Evolutionary conservation across 2,797 vertebrate species (phyloP).

Genomic region (Rallus crepitans): DNA sequence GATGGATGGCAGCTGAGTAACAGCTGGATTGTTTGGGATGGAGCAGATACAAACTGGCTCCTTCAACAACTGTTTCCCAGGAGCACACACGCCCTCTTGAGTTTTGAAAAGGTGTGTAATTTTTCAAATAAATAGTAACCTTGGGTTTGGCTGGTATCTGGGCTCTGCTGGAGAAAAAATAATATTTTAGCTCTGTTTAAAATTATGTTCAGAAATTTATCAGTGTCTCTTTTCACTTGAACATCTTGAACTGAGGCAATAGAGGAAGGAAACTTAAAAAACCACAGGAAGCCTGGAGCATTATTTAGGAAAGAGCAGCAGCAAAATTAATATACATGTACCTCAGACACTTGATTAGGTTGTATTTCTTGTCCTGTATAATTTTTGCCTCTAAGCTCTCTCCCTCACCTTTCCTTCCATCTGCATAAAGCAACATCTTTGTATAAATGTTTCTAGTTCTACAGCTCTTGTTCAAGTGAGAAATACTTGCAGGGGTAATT

Average conservation of each 20-base stretch:
- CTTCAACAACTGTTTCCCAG: background rate
- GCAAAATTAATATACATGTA: background rate
- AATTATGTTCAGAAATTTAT: background rate
- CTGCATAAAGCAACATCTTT: background rate
- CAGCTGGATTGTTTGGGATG: background rate
- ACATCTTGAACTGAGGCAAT: background rate
- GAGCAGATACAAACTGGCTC: background rate
- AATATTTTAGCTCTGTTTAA: background rate
- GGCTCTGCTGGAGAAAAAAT: background rate
- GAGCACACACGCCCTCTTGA: fast-evolving
- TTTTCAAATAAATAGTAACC: background rate
- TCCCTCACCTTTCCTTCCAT: background rate
- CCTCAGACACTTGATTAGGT: background rate
- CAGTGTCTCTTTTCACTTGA: background rate
- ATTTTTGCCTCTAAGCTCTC: background rate
- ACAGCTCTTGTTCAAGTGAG: background rate
- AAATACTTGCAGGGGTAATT: constrained; percentile 42
- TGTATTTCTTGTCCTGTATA: background rate
- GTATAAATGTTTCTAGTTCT: background rate
- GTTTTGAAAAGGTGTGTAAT: background rate
- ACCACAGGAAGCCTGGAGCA: background rate
- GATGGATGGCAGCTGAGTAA: background rate
- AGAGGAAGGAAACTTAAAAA: background rate
- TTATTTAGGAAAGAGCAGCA: background rate
- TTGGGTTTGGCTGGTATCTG: background rate